These are phyloP conservation scores for Phycodurus eques DNA, from an alignment of 2,113 vertebrate species.

Conservation along the genomic window DNA sequence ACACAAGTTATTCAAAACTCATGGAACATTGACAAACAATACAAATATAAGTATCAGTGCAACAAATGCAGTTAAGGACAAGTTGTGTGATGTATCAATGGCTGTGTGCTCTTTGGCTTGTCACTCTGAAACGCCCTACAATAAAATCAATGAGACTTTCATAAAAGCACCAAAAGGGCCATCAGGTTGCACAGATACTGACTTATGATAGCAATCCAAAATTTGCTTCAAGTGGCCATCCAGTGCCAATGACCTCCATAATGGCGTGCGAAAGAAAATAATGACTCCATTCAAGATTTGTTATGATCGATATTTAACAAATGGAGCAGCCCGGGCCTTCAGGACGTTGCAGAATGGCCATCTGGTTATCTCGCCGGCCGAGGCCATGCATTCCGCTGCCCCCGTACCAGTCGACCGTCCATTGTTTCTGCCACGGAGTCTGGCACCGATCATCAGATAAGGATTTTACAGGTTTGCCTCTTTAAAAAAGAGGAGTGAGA, in stretches of 20 bases:
- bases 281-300: slow-evolving; percentile 57
- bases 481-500: slow-evolving; percentile 16
- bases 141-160: slow-evolving; percentile 25
- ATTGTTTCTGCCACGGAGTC: slow-evolving; percentile 79
- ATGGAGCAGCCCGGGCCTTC: slow-evolving; percentile 42
- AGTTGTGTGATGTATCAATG: neutral
- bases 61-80: neutral
- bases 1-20: no score
- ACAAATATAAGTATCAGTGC: neutral
- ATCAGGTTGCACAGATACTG: slow-evolving; percentile 23
- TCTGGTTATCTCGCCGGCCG: slow-evolving; percentile 81
- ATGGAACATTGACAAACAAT: neutral
- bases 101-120: neutral
- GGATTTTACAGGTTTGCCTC: slow-evolving; percentile 58
- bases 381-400: slow-evolving; percentile 69
- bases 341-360: slow-evolving; percentile 58
- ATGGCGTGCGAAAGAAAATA: slow-evolving; percentile 51
- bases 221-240: slow-evolving; percentile 47
- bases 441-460: slow-evolving; percentile 80
- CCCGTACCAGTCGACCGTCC: slow-evolving; percentile 56
- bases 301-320: slow-evolving; percentile 79
- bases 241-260: slow-evolving; percentile 16
- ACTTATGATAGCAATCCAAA: slow-evolving; percentile 43
- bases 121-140: neutral
- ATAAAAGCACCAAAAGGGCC: slow-evolving; percentile 5